Evolutionary conservation across 2,888 invertebrate genomes (phyloP), one percentile per base, ranked within the genome.

Genomic region (Linnaemya vulpina): DNA sequence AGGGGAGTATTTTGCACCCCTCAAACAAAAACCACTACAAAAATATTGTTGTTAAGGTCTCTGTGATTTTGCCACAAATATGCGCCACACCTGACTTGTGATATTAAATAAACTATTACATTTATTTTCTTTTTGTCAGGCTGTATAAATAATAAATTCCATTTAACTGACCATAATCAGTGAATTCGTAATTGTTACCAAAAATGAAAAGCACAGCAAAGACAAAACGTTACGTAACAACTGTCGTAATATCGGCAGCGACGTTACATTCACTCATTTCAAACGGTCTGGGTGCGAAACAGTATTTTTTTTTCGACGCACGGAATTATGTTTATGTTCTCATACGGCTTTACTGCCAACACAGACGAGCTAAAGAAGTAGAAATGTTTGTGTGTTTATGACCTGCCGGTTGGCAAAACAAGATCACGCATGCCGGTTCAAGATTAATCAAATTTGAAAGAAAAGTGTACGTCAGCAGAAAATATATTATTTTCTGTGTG

Each of bases 81-180:
- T 49, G 49, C 13, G 9, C 17, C 49, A 49, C 17, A 2, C 5
- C 46, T 46, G 46, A 15, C 0, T 46, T 46, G 46, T 46, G 5
- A 46, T n/a, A 46, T n/a, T 11, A 46, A 46, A 46, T n/a, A n/a
- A 38, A 4, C n/a, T 15, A 43, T 13, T 46, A 11, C 46, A 46
- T 43, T 4, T 46, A 15, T 46, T 46, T 46, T 46, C 30, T n/a
- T 46, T 46, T 46, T 46, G n/a, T 46, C 46, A n/a, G 4, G 4
- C 3, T 46, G 20, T 22, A 58, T 11, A 63, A 62, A 62, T 74
- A 22, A 60, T 71, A 63, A 22, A 25, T 65, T 71, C 71, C 62
- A 58, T 67, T 20, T 73, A 67, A 80, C 76, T 84, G 80, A 55
- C 73, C 73, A 81, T 73, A 62, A 68, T 68, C 67, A 77, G 77